Evolutionary conservation across 2,113 vertebrate genomes (phyloP), one percentile per base, ranked within the genome.

Genomic region (Psittacara wagleri): DNA sequence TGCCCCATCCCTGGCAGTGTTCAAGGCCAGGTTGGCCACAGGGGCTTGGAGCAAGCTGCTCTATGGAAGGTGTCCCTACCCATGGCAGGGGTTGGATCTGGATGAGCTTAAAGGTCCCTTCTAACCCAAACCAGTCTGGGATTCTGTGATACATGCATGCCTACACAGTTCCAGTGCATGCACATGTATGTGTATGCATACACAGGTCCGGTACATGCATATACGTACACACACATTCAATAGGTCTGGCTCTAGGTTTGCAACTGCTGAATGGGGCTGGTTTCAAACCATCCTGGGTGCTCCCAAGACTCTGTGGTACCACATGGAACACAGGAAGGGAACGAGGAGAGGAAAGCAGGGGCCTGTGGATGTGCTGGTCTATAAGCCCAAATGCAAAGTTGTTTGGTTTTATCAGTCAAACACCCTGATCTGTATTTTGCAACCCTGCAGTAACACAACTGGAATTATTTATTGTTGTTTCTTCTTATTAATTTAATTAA

Each of bases 401-500:
- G 13, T 11, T 31, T 2, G 23, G 11, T 31, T 67, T 33, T 18
- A 3, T 55, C 78, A 1, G 17, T 8, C 15, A 5, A 44, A 43
- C 22, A 3, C 44, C 13, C 74, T 1, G 9, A 1, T 24, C 23
- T 2, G 5, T 8, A 0, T 72, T 88, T 92, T 79, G 83, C 93
- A 89, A 52, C 77, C 73, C 77, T 1, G 51, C 73, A 11, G 88
- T 46, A 92, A 75, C 1, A 3, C 83, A 35, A 61, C 69, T 13
- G 76, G 76, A 81, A 46, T 89, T 95, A 91, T 92, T 94, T 95
- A 79, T 91, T 94, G 37, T 86, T 81, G 44, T 83, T 90, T 43
- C 70, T 87, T 37, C 70, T 85, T 41, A 90, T 92, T 95, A 91
- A 80, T 91, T 85, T 72, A 91, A 96, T 96, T 93, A 91, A 91